Evolutionary conservation across 2,113 vertebrate species (phyloP).

Genomic region (Psephotus haematonotus): DNA sequence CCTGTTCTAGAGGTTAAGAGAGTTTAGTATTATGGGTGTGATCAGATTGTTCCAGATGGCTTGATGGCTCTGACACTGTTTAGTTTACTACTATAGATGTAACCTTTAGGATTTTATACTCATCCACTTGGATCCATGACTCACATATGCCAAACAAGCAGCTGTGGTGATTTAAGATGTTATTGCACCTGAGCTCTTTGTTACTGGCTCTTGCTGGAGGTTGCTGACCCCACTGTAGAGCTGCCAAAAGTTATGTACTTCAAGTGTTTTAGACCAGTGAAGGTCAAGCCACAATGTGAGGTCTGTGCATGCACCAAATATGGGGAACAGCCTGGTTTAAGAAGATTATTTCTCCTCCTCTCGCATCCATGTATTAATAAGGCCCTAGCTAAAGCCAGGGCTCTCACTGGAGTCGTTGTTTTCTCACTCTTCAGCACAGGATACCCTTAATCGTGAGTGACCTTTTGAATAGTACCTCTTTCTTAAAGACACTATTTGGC

Average conservation of each 20-base stretch:
- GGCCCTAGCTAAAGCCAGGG: neutral
- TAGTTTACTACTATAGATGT: slow-evolving; percentile 51
- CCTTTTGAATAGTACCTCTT: neutral
- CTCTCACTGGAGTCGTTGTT: neutral
- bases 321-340: neutral
- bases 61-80: slow-evolving; percentile 17
- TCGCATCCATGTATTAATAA: neutral
- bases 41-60: slow-evolving; percentile 52
- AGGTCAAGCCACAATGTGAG: slow-evolving; percentile 2
- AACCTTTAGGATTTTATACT: slow-evolving; percentile 45
- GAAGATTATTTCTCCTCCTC: neutral
- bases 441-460: neutral
- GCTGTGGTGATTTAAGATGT: slow-evolving; percentile 64
- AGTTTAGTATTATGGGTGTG: neutral
- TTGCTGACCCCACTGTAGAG: slow-evolving; percentile 31
- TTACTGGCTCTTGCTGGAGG: slow-evolving; percentile 44
- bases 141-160: slow-evolving; percentile 16
- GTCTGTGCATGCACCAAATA: neutral
- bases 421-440: neutral
- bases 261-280: slow-evolving; percentile 25
- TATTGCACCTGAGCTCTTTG: slow-evolving; percentile 65
- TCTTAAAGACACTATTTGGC: neutral
- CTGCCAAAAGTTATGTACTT: slow-evolving; percentile 51
- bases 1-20: slow-evolving; percentile 34
- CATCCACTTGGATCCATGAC: slow-evolving; percentile 14